These are phyloP conservation scores for Agrochola litura DNA, from an alignment of 2,888 invertebrate genomes.

Conservation along the genomic window DNA sequence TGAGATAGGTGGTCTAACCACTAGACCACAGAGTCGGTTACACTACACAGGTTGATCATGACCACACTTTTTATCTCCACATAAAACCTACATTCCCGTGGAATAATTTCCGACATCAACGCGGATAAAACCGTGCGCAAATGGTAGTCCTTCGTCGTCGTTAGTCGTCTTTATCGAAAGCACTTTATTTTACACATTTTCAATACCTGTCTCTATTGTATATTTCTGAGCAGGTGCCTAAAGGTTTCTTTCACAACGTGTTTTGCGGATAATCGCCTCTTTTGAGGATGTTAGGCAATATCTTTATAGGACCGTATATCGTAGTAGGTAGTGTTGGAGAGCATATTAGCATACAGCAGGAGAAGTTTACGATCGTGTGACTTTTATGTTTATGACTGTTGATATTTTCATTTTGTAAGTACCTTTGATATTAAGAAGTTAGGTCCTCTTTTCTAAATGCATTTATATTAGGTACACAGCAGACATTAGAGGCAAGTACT, in stretches of 20 bases:
- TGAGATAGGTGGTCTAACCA: no score
- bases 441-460: neutral
- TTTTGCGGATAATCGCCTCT: conserved; percentile 22
- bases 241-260: conserved; percentile 8
- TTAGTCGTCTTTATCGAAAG: conserved; percentile 17
- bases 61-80: neutral
- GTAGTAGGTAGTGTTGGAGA: neutral
- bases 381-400: conserved; percentile 17
- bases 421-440: neutral
- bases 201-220: conserved; percentile 19
- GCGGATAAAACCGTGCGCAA: neutral
- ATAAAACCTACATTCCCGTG: neutral
- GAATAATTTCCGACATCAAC: neutral
- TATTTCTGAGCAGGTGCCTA: neutral
- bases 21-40: no score
- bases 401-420: conserved; percentile 1
- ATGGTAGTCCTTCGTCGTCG: conserved; percentile 5
- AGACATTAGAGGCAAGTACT: neutral
- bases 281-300: conserved; percentile 13
- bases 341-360: conserved; percentile 15
- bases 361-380: conserved; percentile 17
- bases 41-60: neutral
- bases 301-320: neutral
- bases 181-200: conserved; percentile 40
- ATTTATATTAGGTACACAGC: neutral